phyloP scores from a whole-genome alignment of 2,888 invertebrate species.

The Dastarcus helophoroides region DNA sequence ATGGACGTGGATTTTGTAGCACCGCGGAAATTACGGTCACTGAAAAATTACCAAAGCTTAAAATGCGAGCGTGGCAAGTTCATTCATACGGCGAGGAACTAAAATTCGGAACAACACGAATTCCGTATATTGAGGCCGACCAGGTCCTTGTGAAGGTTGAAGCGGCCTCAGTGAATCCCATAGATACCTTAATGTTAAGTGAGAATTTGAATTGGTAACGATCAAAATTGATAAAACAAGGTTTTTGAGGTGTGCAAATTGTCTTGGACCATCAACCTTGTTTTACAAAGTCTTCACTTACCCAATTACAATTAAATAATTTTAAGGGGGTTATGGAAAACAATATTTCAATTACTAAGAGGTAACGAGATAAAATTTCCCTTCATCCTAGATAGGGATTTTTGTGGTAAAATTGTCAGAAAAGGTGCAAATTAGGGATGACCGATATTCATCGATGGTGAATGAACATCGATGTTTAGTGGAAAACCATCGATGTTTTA shows the following conservation, averaged over 20 bases:
- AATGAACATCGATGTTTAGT: no score
- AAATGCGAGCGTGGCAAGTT: slow-evolving; percentile 70
- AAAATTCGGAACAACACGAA: slow-evolving; percentile 49
- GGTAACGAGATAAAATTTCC: slow-evolving; percentile 62
- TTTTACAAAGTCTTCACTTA: no score
- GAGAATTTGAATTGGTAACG: no score
- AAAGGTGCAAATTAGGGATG: slow-evolving; percentile 59
- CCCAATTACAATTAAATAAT: background rate
- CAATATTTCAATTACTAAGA: slow-evolving; percentile 52
- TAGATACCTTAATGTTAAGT: slow-evolving; percentile 78
- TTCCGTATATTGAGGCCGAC: slow-evolving; percentile 60
- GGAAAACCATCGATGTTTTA: no score
- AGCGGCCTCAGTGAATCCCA: slow-evolving; percentile 85
- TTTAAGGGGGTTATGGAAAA: slow-evolving; percentile 61
- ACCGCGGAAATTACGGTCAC: no score
- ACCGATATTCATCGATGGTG: no score
- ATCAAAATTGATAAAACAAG: no score
- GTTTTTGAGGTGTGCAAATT: no score
- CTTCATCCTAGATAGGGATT: slow-evolving; percentile 80
- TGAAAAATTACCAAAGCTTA: no score
- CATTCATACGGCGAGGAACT: slow-evolving; percentile 64
- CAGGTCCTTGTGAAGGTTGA: slow-evolving; percentile 73
- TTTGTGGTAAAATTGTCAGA: slow-evolving; percentile 68
- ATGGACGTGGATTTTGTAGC: no score
- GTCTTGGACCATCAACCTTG: no score